These are phyloP conservation scores for Apeltes quadracus DNA, from an alignment of 2,113 vertebrate genomes.

Conservation along the genomic window DNA sequence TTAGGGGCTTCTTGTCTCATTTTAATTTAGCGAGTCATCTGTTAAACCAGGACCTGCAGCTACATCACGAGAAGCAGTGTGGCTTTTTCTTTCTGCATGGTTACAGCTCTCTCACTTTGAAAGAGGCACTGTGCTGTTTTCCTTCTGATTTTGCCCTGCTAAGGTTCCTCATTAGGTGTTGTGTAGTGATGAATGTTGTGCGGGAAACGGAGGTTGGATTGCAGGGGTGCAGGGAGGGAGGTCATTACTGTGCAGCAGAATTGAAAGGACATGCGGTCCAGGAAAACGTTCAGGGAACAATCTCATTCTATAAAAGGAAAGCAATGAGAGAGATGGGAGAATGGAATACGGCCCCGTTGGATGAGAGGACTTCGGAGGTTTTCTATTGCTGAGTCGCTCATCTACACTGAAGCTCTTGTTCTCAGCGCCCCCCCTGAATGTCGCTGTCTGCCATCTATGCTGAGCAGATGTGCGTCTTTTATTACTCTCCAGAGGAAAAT, in stretches of 20 bases:
- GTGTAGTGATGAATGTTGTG: slow-evolving; percentile 67
- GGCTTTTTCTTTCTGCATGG: background rate
- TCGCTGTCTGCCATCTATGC: background rate
- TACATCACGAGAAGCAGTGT: background rate
- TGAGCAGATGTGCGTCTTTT: slow-evolving; percentile 10
- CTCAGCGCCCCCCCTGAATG: background rate
- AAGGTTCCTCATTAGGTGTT: slow-evolving; percentile 72
- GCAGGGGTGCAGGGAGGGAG: background rate
- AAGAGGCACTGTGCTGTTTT: background rate
- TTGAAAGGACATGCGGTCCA: slow-evolving; percentile 39
- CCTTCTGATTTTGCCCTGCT: slow-evolving; percentile 53
- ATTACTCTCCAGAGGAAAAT: background rate
- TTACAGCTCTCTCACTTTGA: background rate
- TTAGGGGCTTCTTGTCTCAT: background rate
- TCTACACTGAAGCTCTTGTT: slow-evolving; percentile 9
- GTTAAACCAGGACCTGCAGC: slow-evolving; percentile 9
- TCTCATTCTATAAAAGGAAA: slow-evolving; percentile 21
- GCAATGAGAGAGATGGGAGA: slow-evolving; percentile 18
- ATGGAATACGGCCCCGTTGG: background rate
- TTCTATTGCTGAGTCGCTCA: slow-evolving; percentile 10
- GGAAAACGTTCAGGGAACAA: slow-evolving; percentile 13
- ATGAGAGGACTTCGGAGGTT: slow-evolving; percentile 15
- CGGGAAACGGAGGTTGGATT: slow-evolving; percentile 28
- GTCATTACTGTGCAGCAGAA: slow-evolving; percentile 48
- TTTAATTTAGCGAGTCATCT: background rate